Evolutionary conservation across 92 coral and sea anemone genomes (phyloP).

Genomic region (Porites divaricata): DNA sequence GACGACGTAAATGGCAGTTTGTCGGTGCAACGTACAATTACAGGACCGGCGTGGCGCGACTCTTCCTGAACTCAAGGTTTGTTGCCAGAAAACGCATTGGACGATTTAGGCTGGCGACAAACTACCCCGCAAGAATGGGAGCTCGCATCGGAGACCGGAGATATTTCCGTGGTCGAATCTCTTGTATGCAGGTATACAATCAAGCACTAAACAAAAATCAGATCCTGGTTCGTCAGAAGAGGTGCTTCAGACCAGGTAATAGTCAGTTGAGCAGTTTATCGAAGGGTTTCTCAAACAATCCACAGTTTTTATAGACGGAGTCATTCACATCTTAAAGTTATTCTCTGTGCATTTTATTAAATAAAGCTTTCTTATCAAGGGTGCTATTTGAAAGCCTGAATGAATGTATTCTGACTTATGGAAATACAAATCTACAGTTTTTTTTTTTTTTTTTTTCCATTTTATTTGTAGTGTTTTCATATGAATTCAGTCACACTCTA

Average conservation of each 20-base stretch:
- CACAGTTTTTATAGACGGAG: no score
- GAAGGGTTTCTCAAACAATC: not conserved
- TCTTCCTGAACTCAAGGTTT: conserved; percentile 56
- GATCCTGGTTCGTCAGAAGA: conserved; percentile 52
- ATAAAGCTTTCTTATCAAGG: no score
- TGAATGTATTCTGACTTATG: no score
- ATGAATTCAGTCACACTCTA: no score
- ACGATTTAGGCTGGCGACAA: conserved; percentile 54
- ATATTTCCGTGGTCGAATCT: conserved; percentile 63
- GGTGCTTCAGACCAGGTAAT: conserved; percentile 69
- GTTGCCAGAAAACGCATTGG: conserved; percentile 56
- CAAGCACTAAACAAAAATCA: conserved; percentile 43
- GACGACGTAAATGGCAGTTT: conserved; percentile 55
- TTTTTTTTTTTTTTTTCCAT: no score
- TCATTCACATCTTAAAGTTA: no score
- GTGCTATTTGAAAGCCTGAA: no score
- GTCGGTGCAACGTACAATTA: conserved; percentile 67
- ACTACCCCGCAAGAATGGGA: conserved; percentile 64
- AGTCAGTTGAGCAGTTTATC: no score
- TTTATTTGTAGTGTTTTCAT: no score
- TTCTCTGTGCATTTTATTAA: no score
- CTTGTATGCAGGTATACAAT: conserved; percentile 69
- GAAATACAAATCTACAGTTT: no score
- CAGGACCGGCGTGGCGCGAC: conserved; percentile 61
- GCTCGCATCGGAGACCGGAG: conserved; percentile 61